Percentiles rank a stretch among this genome's conserved stretches.
These are phyloP conservation scores for Grantiella picta DNA, from an alignment of 2,113 vertebrate species.

Conservation along the genomic window DNA sequence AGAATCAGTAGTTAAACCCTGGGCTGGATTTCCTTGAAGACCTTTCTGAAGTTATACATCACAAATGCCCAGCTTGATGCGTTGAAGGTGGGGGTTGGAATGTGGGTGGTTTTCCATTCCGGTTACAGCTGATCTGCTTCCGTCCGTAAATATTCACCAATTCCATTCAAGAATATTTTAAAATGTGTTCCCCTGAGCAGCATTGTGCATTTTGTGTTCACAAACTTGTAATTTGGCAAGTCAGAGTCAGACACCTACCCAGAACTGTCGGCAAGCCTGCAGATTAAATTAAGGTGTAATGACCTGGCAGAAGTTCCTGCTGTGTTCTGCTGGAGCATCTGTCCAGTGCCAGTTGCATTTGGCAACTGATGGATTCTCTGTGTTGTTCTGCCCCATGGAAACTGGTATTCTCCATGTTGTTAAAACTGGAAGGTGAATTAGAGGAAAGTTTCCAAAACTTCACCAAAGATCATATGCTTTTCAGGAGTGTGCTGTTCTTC, in stretches of 20 bases:
- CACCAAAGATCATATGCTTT: not conserved
- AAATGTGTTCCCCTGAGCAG: not conserved
- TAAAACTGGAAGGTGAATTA: not conserved
- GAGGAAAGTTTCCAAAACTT: not conserved
- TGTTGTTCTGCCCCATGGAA: not conserved
- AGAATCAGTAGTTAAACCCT: not conserved
- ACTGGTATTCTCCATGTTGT: not conserved
- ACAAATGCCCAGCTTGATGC: not conserved
- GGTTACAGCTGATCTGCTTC: not conserved
- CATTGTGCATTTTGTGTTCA: not conserved
- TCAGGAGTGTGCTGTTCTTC: rapidly evolving
- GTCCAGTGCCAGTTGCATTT: not conserved
- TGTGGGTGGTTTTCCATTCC: not conserved
- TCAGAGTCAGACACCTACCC: not conserved
- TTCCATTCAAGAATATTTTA: not conserved
- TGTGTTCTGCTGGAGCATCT: constrained; percentile 51
- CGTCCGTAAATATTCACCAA: not conserved
- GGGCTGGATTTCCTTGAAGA: not conserved
- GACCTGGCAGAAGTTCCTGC: constrained; percentile 28
- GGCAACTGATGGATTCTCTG: not conserved
- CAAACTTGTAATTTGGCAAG: not conserved
- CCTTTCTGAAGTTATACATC: not conserved
- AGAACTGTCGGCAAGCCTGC: not conserved
- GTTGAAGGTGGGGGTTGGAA: not conserved
- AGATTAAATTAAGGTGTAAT: constrained; percentile 2